Conservation (phyloP, 2,113 vertebrate genomes). For the Oplegnathus fasciatus region DNA sequence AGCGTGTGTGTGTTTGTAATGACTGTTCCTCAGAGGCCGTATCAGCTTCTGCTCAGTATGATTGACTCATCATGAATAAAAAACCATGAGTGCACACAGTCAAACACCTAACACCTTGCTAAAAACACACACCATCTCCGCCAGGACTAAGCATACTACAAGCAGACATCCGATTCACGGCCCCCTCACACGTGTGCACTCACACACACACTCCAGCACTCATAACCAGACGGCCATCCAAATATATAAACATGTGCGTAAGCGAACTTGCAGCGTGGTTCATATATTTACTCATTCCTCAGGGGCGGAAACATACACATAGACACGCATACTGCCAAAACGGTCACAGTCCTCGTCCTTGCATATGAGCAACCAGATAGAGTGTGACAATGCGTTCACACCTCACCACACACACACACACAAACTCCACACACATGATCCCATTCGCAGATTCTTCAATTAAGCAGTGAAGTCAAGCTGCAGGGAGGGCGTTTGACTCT, state of each 20-base stretch:
- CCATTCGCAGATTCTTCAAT: slow-evolving; percentile 56
- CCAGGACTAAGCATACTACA: slow-evolving; percentile 38
- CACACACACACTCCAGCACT: slow-evolving; percentile 24
- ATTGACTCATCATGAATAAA: slow-evolving; percentile 58
- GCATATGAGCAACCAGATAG: slow-evolving; percentile 56
- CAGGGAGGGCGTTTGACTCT: slow-evolving; percentile 34
- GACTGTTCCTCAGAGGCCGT: slow-evolving; percentile 31
- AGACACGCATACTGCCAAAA: slow-evolving; percentile 42
- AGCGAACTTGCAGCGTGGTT: slow-evolving; percentile 44
- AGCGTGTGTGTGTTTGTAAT: not conserved
- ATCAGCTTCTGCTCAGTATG: slow-evolving; percentile 48
- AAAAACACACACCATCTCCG: slow-evolving; percentile 37
- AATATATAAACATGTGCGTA: slow-evolving; percentile 60
- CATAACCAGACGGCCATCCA: slow-evolving; percentile 69
- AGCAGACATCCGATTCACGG: slow-evolving; percentile 58
- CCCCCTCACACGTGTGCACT: slow-evolving; percentile 26
- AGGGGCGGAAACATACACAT: slow-evolving; percentile 43
- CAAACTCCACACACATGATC: slow-evolving; percentile 28
- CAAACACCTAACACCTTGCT: slow-evolving; percentile 39
- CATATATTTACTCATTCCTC: slow-evolving; percentile 70
- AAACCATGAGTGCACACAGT: slow-evolving; percentile 13
- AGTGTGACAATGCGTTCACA: slow-evolving; percentile 64
- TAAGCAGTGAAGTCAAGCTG: slow-evolving; percentile 44
- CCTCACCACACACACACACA: slow-evolving; percentile 43
- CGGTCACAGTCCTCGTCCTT: slow-evolving; percentile 37